Evolutionary conservation across 2,113 vertebrate species (phyloP), one percentile per base, ranked within the genome.

Genomic region (Melanotaenia duboulayi): DNA sequence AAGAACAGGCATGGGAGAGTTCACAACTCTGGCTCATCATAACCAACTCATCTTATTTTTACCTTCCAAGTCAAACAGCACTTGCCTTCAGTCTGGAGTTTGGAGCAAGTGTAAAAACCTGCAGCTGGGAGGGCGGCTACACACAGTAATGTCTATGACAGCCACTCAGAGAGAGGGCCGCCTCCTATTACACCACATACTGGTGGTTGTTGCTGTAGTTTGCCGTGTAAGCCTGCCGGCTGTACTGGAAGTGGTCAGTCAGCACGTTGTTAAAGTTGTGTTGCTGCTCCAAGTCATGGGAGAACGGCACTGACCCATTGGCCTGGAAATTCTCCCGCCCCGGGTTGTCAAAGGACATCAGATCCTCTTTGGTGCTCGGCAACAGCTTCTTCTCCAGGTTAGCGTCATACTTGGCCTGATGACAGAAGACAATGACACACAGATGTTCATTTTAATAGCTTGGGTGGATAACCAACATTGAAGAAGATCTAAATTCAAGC

Each of bases 181-280:
- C 16, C 32, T 20, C 66, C 74, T 70, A 19, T 69, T 95, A 99
- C 67, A 99, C 94, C 23, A 99, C 97, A 19, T 97, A 99, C 23
- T 97, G 95, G 12, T 93, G 90, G 74, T 86, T 88, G 78, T 66
- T 94, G 95, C 65, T 76, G 81, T 95, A 92, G 37, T 94, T 57
- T 12, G 89, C 24, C 0, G 95, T 95, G 61, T 96, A 94, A 88
- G 77, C 78, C 82, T 97, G 97, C 35, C 96, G 91, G 82, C 76
- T 90, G 61, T 97, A 97, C 90, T 97, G 97, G 84, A 97, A 96
- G 77, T 98, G 97, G 60, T 97, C 97, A 17, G 94, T 94, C 12
- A 97, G 86, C 66, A 95, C 73, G 0, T 78, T 94, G 92, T 86
- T 93, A 67, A 95, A 94, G 71, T 83, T 85, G 0, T 96, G 95